Evolutionary conservation across 2,113 vertebrate genomes (phyloP), one percentile per base, ranked within the genome.

Genomic region (Struthio camelus): DNA sequence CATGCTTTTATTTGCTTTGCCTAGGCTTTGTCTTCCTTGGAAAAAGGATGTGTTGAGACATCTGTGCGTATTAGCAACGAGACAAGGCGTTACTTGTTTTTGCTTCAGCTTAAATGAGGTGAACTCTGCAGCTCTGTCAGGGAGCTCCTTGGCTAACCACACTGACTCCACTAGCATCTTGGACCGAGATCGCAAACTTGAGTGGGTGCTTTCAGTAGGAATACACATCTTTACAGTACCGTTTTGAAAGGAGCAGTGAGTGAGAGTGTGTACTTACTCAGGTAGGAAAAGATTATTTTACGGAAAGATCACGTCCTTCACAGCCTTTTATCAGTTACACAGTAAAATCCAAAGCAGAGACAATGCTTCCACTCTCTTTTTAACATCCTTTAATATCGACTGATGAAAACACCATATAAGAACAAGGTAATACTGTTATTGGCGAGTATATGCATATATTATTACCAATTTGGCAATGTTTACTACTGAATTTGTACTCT

Each of bases 21-120:
- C 48, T 34, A 73, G 9, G 44, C 44, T 54, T 13, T 14, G n/a
- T 54, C 25, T 97, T 94, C 58, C 75, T 58, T 32, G 71, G 79
- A 36, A 78, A 61, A 62, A 13, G 18, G 34, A 72, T n/a, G 73
- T 56, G 61, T 30, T 78, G 67, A 91, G 69, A 87, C 73, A 89
- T 81, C 56, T 38, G 56, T 92, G 94, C 78, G 87, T 91, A 73
- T 56, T 42, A 65, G 51, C 70, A 72, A 3, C 1, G 48, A 79
- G 87, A 72, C 94, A 95, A 96, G 75, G 78, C 84, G 44, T 65
- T 59, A 87, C 89, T 93, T 95, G 93, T 82, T 89, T 86, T 65
- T 30, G 34, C 78, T 80, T 85, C 70, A 93, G 89, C 54, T 89
- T 91, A 73, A 87, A 91, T 81, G 56, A 1, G 0, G 89, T 62